Evolutionary conservation across 2,888 invertebrate species (phyloP).

Genomic region (Lithophane semibrunnea): DNA sequence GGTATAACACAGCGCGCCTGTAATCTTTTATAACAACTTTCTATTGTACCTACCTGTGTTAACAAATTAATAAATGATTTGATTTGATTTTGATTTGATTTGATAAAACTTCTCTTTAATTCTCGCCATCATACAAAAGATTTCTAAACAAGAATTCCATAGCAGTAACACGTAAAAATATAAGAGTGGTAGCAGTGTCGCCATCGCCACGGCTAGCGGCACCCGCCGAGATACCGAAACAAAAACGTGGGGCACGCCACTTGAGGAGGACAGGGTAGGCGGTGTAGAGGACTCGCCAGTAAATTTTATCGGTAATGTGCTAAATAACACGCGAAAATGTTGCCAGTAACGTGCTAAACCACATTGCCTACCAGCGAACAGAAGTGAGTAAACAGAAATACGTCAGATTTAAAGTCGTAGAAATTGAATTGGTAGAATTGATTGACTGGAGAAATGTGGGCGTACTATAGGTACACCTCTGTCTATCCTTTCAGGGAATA

Average conservation of each 20-base stretch:
- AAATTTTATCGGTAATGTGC: not conserved
- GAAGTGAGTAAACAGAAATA: not conserved
- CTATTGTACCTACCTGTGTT: too few species aligned
- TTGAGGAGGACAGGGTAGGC: constrained; percentile 46
- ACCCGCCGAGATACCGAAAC: constrained; percentile 58
- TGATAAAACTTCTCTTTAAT: not conserved
- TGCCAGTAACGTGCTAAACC: not conserved
- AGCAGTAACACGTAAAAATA: constrained; percentile 33
- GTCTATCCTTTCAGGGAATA: too few species aligned
- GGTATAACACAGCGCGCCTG: too few species aligned
- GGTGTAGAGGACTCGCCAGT: constrained; percentile 36
- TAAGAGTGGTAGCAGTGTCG: constrained; percentile 36
- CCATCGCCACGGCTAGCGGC: constrained; percentile 30
- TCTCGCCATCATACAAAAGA: not conserved
- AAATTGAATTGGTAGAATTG: too few species aligned
- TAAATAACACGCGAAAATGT: not conserved
- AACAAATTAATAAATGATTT: too few species aligned
- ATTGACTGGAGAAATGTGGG: too few species aligned
- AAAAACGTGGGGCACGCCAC: constrained; percentile 66
- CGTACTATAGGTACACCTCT: too few species aligned
- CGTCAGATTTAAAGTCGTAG: not conserved
- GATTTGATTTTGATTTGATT: too few species aligned
- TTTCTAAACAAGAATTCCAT: constrained; percentile 2
- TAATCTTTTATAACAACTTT: too few species aligned
- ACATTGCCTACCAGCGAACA: constrained; percentile 3